A percentile compares a stretch with the other conserved stretches of the same genome.
Evolutionary conservation across 2,113 vertebrate species (phyloP).

Genomic region (Oncorhynchus keta): DNA sequence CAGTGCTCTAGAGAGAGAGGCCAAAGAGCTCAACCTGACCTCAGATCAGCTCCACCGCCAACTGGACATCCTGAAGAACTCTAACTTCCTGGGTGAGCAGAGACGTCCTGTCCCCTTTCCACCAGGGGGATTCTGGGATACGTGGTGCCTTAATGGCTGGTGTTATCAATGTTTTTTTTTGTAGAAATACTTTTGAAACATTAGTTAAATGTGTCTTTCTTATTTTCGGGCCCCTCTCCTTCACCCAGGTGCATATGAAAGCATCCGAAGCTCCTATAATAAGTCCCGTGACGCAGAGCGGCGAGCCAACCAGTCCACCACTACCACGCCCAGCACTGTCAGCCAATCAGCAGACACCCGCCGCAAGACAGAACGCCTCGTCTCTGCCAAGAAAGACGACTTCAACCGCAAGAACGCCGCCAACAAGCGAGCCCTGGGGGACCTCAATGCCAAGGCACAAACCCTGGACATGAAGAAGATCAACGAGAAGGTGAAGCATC

Average conservation of each 20-base stretch:
- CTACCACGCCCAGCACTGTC: conserved; percentile 75
- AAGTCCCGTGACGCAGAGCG: conserved; percentile 83
- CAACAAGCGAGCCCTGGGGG: conserved; percentile 80
- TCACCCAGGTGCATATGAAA: conserved; percentile 88
- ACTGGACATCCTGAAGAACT: conserved; percentile 91
- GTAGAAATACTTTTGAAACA: no score
- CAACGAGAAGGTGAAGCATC: conserved; percentile 84
- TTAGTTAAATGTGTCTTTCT: not conserved
- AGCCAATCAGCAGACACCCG: conserved; percentile 80
- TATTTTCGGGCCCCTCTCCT: no score
- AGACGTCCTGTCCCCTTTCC: not conserved
- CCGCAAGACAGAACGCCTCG: conserved; percentile 77
- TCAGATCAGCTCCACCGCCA: conserved; percentile 80
- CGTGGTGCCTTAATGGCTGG: no score
- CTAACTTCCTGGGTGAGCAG: conserved; percentile 88
- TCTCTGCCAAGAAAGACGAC: conserved; percentile 74
- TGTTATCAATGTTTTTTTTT: no score
- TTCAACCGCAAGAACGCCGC: conserved; percentile 87
- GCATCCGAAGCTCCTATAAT: conserved; percentile 81
- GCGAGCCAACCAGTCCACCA: conserved; percentile 77
- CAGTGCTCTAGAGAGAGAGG: conserved; percentile 81
- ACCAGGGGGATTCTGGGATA: no score
- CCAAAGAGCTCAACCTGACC: conserved; percentile 85
- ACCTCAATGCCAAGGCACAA: conserved; percentile 68
- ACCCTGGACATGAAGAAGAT: conserved; percentile 82